These are phyloP conservation scores for Seriola aureovittata DNA, from an alignment of 2,113 vertebrate species.

Conservation along the genomic window DNA sequence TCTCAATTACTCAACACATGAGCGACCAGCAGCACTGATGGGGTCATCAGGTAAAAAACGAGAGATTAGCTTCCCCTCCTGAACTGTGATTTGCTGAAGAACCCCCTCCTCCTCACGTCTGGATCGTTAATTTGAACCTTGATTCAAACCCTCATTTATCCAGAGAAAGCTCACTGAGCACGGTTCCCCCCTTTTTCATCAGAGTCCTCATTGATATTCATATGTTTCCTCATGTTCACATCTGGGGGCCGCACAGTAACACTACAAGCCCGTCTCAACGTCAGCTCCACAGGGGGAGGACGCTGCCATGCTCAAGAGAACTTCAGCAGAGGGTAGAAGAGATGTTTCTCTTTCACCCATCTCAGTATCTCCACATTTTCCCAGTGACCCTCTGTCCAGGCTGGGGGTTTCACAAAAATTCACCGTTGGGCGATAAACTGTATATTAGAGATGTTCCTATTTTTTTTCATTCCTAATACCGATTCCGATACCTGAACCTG, in stretches of 20 bases:
- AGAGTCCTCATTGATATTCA: slow-evolving; percentile 69
- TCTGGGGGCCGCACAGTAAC: slow-evolving; percentile 57
- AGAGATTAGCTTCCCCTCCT: slow-evolving; percentile 33
- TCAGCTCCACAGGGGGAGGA: background rate
- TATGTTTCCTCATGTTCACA: slow-evolving; percentile 57
- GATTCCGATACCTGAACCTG: too few species aligned
- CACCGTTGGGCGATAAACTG: too few species aligned
- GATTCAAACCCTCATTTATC: slow-evolving; percentile 64
- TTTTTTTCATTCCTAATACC: too few species aligned
- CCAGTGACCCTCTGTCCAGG: too few species aligned
- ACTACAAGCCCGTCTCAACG: background rate
- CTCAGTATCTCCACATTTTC: too few species aligned
- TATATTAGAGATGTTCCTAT: too few species aligned
- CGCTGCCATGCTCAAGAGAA: slow-evolving; percentile 44
- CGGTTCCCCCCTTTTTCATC: slow-evolving; percentile 43
- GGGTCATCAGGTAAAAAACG: slow-evolving; percentile 60
- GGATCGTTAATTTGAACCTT: slow-evolving; percentile 66
- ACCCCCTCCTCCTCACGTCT: slow-evolving; percentile 10
- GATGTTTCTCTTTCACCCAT: too few species aligned
- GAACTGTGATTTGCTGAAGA: slow-evolving; percentile 40
- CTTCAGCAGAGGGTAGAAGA: background rate
- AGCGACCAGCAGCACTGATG: slow-evolving; percentile 70
- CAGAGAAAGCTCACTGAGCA: slow-evolving; percentile 49
- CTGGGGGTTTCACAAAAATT: too few species aligned
- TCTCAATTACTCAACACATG: slow-evolving; percentile 74